These are phyloP conservation scores for Druon quercuslanigerum DNA, from an alignment of 1,140 invertebrate species.

Conservation along the genomic window DNA sequence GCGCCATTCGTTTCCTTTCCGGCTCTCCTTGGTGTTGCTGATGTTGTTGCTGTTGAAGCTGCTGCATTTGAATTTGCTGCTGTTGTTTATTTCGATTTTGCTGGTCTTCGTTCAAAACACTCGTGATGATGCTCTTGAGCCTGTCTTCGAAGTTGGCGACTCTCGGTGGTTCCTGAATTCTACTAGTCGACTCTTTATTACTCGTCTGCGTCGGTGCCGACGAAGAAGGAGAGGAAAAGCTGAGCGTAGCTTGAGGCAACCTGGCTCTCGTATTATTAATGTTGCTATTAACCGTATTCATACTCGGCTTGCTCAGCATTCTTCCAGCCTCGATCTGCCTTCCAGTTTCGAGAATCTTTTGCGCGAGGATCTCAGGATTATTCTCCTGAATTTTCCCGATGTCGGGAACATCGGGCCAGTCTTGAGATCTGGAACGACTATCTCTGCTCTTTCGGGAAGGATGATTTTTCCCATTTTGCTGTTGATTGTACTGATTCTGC, in stretches of 20 bases:
- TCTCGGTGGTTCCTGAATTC: conserved; percentile 85
- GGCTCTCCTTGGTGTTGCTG: conserved; percentile 62
- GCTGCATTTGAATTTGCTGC: conserved; percentile 66
- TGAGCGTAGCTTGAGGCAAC: conserved; percentile 69
- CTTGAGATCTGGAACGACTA: conserved; percentile 86
- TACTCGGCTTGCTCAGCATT: conserved; percentile 68
- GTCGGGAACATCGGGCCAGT: conserved; percentile 93
- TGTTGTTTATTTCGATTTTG: conserved; percentile 75
- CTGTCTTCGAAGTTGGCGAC: conserved; percentile 93
- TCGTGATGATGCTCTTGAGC: conserved; percentile 94
- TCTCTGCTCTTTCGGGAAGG: conserved; percentile 82
- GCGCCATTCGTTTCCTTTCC: conserved; percentile 65
- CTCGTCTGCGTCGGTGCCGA: conserved; percentile 64
- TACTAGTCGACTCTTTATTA: conserved; percentile 63
- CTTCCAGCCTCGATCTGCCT: conserved; percentile 90
- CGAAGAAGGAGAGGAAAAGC: conserved; percentile 54
- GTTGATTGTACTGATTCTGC: conserved; percentile 58
- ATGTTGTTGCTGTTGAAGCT: conserved; percentile 41
- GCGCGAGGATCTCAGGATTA: conserved; percentile 91
- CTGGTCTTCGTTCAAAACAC: conserved; percentile 90
- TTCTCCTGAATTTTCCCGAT: conserved; percentile 93
- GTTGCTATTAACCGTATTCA: conserved; percentile 31
- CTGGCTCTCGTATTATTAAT: conserved; percentile 59
- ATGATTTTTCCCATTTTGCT: conserved; percentile 56
- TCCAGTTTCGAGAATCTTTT: conserved; percentile 92